Base-by-base conservation (phyloP, 2,797 vertebrate genomes). In the Scomberomorus guttatus region DNA sequence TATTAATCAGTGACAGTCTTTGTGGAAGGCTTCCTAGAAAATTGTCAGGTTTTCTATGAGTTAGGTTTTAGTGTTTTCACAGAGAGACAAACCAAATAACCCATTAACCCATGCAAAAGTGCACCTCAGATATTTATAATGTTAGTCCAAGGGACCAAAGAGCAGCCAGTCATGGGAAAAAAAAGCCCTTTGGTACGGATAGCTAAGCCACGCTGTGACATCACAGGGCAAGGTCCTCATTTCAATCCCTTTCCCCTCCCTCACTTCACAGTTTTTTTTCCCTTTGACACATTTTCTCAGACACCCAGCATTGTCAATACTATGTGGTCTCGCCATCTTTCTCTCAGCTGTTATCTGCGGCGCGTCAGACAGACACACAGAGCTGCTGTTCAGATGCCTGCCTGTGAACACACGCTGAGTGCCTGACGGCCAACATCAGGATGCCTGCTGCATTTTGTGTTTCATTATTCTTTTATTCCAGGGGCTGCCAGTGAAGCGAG, bases 391-490 rank as follows among this genome's bases (percentile, higher is more conserved):
- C 67, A 56, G 59, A 73, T 34, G 80, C 42, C 55, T 15, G 59
- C 59, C 25, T 50, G 75, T 42, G 56, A 60, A 77, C 75, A 60
- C 6, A 34, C 46, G 4, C 50, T 10, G 69, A 11, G 52, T 5
- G 51, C 39, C 75, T 62, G 81, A 32, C 14, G 60, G 81, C 69
- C 18, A 44, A 82, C 83, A 82, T 79, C 75, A 65, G 70, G 75
- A 83, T 58, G 79, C 59, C 73, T 52, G 69, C 86, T 72, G 81
- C 77, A 71, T 72, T 46, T 81, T 70, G 68, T 37, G 68, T 83
- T 73, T 75, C 77, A 85, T 87, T 81, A 61, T 80, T 79, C 70
- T 74, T 77, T 75, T 22, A 68, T 63, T 65, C 56, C 6, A 54
- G 73, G 69, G 54, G 69, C 42, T 66, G 78, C 72, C 63, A 63